A percentile compares a stretch with the other conserved stretches of the same genome.
phyloP scores from a whole-genome alignment of 2,888 invertebrate genomes.

The Shargacucullia verbasci region DNA sequence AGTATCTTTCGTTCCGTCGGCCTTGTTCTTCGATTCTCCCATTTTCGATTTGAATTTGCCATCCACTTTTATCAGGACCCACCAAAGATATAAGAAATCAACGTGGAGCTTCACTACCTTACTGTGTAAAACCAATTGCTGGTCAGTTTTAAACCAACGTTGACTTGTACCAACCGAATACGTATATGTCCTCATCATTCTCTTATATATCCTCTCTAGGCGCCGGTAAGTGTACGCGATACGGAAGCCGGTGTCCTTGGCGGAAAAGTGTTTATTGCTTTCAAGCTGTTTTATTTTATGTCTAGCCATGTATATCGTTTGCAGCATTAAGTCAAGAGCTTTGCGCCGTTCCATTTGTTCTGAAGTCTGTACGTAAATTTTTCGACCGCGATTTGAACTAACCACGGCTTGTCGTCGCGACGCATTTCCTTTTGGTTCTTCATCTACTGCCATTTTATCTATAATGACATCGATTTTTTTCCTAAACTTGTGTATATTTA shows the following conservation, averaged over 20 bases:
- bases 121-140: slow-evolving; percentile 17
- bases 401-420: slow-evolving; percentile 25
- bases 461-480: slow-evolving; percentile 26
- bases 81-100: slow-evolving; percentile 30
- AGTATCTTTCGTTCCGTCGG: background rate
- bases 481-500: slow-evolving; percentile 28
- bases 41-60: background rate
- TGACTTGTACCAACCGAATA: accelerated
- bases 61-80: slow-evolving; percentile 26
- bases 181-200: slow-evolving; percentile 6
- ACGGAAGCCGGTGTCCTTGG: slow-evolving; percentile 21
- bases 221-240: slow-evolving; percentile 14
- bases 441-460: slow-evolving; percentile 7
- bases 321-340: slow-evolving; percentile 25
- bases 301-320: slow-evolving; percentile 35
- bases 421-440: slow-evolving; percentile 7
- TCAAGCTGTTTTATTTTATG: slow-evolving; percentile 25
- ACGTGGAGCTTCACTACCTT: slow-evolving; percentile 30
- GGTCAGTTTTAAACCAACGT: no score
- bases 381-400: accelerated
- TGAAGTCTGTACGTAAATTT: accelerated
- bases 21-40: background rate
- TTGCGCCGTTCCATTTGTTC: background rate
- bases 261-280: slow-evolving; percentile 1
- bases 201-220: background rate